phyloP scores from a whole-genome alignment of 2,888 invertebrate genomes.

The Nomada flava region DNA sequence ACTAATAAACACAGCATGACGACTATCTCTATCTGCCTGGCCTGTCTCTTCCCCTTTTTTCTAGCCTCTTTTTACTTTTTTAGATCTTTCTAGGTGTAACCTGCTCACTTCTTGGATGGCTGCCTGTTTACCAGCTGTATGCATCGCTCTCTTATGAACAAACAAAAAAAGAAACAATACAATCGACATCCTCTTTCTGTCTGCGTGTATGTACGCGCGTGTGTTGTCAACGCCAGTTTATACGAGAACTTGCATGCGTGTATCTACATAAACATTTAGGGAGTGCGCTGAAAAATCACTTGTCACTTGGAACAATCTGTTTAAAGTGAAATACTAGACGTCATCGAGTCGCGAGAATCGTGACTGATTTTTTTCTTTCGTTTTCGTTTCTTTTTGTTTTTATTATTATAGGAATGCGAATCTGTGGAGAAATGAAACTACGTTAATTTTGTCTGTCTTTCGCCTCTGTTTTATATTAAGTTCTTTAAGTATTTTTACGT shows the following conservation, averaged over 20 bases:
- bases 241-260: slow-evolving; percentile 58
- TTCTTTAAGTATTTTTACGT: too few species aligned
- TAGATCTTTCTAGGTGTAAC: slow-evolving; percentile 75
- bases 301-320: slow-evolving; percentile 28
- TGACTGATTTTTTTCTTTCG: too few species aligned
- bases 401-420: too few species aligned
- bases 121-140: slow-evolving; percentile 68
- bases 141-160: slow-evolving; percentile 63
- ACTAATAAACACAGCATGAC: slow-evolving; percentile 61
- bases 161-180: neutral
- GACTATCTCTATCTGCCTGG: slow-evolving; percentile 65
- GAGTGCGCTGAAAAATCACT: slow-evolving; percentile 32
- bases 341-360: neutral
- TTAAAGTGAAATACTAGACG: slow-evolving; percentile 42
- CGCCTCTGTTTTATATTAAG: too few species aligned
- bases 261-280: slow-evolving; percentile 49
- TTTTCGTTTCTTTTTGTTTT: too few species aligned
- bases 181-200: slow-evolving; percentile 40
- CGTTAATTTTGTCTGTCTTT: too few species aligned
- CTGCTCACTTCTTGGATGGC: slow-evolving; percentile 70
- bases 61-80: slow-evolving; percentile 55
- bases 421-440: too few species aligned
- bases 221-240: slow-evolving; percentile 40
- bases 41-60: slow-evolving; percentile 54
- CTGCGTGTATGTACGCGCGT: neutral